Conservation (phyloP, 1,140 invertebrate genomes). For the Oedothorax gibbosus region DNA sequence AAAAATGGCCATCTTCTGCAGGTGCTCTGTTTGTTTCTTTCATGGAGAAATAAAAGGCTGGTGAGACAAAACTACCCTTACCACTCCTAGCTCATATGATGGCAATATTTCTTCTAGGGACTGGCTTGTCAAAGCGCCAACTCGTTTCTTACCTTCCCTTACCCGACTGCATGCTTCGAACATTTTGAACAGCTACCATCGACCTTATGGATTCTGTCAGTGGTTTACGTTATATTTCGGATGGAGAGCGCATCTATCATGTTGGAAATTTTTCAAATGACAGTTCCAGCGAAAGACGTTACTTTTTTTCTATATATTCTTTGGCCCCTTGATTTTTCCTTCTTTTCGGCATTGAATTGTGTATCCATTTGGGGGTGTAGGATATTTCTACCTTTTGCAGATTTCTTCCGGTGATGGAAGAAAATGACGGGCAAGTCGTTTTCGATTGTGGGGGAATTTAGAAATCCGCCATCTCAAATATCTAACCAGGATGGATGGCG, state of each 20-base stretch:
- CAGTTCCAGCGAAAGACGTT: conserved; percentile 22
- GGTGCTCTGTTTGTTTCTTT: no score
- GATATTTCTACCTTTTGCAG: no score
- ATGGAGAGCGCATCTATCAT: conserved; percentile 10
- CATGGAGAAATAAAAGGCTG: not conserved
- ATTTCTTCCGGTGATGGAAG: not conserved
- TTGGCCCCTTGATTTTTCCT: no score
- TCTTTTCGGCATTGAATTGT: no score
- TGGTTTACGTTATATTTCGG: conserved; percentile 11
- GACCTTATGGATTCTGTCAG: conserved; percentile 26
- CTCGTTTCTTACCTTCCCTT: conserved; percentile 19
- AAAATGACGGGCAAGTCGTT: not conserved
- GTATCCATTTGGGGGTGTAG: no score
- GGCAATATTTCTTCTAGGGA: conserved; percentile 11
- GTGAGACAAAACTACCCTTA: not conserved
- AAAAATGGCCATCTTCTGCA: no score
- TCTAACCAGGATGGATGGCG: no score
- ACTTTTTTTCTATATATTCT: not conserved
- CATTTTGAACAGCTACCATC: not conserved
- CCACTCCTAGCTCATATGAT: conserved; percentile 16
- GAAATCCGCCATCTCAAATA: no score
- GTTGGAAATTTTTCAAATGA: conserved; percentile 7
- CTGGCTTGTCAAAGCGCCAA: conserved; percentile 23
- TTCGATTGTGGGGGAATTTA: not conserved
- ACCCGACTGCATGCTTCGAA: conserved; percentile 4